Base-by-base conservation (phyloP, 2,888 invertebrate genomes). In the Polyploca ridens region DNA sequence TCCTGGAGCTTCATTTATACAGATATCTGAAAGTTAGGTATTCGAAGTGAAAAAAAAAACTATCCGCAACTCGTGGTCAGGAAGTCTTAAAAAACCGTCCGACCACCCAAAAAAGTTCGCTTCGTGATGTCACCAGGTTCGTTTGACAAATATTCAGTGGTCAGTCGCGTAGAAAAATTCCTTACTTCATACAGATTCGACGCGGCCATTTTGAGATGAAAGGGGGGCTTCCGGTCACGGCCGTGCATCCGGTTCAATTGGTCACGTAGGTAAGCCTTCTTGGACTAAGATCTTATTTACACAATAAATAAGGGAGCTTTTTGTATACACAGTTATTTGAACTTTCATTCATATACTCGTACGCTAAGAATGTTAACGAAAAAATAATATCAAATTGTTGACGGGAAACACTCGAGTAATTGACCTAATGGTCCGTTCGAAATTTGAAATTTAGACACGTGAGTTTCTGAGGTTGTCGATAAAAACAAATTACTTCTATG, bases 131-230 rank as follows among this genome's bases (percentile, higher is more conserved):
- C 81, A 78, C 77, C 78, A 74, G 77, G 77, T 70, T 75, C 67
- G 79, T 78, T 87, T 82, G 80, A 88, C 88, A 87, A 91, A 93
- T 90, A 90, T 88, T 87, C 86, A 83, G 88, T 88, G 91, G 75
- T 74, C 90, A 90, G 84, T 82, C 87, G 87, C 81, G 87, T 89
- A 90, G 91, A 92, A 91, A 92, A 85, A 92, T 92, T 91, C 90
- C 88, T 86, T 75, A 80, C 78, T 82, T 86, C 84, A 88, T 84
- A 84, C 84, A 83, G 87, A 90, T 91, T 90, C 84, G 92, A 83
- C 83, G 87, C 86, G 91, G 91, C 86, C 90, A 90, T 89, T 90
- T 88, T 86, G 81, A 89, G 90, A 91, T 90, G 90, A 90, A 90
- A 89, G 88, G 87, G 83, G 87, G 84, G 79, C 90, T 90, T 91